These are phyloP conservation scores for Drosophila meridiana DNA, from an alignment of 2,888 invertebrate genomes.

Conservation along the genomic window DNA sequence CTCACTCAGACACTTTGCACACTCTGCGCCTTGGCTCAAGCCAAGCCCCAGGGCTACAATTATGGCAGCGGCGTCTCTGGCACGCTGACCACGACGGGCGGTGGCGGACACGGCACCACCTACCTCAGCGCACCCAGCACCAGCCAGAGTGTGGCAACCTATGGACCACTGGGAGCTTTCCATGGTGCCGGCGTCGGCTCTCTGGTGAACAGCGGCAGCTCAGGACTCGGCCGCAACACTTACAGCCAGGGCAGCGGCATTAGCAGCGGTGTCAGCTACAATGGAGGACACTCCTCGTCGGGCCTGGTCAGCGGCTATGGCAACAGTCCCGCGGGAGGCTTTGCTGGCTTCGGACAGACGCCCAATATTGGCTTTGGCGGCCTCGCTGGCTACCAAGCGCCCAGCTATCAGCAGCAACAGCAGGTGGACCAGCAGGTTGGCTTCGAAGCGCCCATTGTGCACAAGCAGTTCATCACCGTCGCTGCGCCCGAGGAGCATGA, in stretches of 20 bases:
- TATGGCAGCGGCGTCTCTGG: constrained; percentile 77
- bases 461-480: constrained; percentile 83
- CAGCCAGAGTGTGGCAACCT: constrained; percentile 52
- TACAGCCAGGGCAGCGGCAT: constrained; percentile 21
- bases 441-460: constrained; percentile 74
- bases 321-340: constrained; percentile 21
- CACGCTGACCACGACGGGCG: constrained; percentile 33
- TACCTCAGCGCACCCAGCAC: constrained; percentile 55
- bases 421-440: constrained; percentile 58
- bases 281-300: constrained; percentile 27
- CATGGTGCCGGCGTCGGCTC: constrained; percentile 67
- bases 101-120: constrained; percentile 11
- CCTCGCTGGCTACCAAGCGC: constrained; percentile 60
- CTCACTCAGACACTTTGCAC: constrained; percentile 66
- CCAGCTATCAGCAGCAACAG: constrained; percentile 59
- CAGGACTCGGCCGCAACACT: constrained; percentile 2
- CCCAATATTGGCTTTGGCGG: constrained; percentile 65
- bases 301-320: constrained; percentile 26
- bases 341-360: constrained; percentile 55
- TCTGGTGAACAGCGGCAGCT: constrained; percentile 39
- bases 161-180: constrained; percentile 66
- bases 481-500: constrained; percentile 83
- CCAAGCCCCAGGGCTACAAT: constrained; percentile 80
- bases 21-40: constrained; percentile 63
- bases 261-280: not conserved